These are phyloP conservation scores for Cylindroiulus punctatus DNA, from an alignment of 2,888 invertebrate species.

Conservation along the genomic window DNA sequence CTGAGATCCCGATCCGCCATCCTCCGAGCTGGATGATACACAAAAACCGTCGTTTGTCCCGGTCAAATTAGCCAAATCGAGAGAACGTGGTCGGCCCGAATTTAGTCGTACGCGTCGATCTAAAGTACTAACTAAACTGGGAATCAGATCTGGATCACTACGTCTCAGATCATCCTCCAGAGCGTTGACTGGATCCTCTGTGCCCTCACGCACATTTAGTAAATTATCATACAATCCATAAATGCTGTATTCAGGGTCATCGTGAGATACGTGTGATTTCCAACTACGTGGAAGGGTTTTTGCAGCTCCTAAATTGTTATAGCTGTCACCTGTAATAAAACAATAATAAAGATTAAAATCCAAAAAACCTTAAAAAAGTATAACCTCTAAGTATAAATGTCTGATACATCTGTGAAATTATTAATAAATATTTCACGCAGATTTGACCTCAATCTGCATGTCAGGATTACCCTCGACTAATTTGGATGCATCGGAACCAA, in stretches of 20 bases:
- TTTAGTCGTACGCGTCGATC: slow-evolving; percentile 84
- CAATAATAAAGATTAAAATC: not conserved
- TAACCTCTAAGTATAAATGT: too few species aligned
- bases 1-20: slow-evolving; percentile 55
- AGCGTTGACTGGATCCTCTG: slow-evolving; percentile 76
- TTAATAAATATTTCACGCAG: not conserved
- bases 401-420: too few species aligned
- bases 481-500: too few species aligned
- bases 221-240: slow-evolving; percentile 89
- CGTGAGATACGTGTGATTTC: slow-evolving; percentile 53
- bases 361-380: not conserved
- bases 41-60: slow-evolving; percentile 39
- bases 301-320: slow-evolving; percentile 54
- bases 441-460: too few species aligned
- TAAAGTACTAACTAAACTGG: slow-evolving; percentile 76
- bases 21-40: slow-evolving; percentile 57
- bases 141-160: slow-evolving; percentile 78
- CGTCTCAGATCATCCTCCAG: slow-evolving; percentile 80
- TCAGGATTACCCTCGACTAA: too few species aligned
- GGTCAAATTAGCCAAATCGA: slow-evolving; percentile 88
- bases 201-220: slow-evolving; percentile 88
- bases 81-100: slow-evolving; percentile 80
- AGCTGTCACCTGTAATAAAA: slow-evolving; percentile 31
- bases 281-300: slow-evolving; percentile 57
- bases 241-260: slow-evolving; percentile 76